A percentile compares a stretch with the other conserved stretches of the same genome.
These are phyloP conservation scores for Montifringilla adamsi DNA, from an alignment of 2,113 vertebrate species.

Conservation along the genomic window DNA sequence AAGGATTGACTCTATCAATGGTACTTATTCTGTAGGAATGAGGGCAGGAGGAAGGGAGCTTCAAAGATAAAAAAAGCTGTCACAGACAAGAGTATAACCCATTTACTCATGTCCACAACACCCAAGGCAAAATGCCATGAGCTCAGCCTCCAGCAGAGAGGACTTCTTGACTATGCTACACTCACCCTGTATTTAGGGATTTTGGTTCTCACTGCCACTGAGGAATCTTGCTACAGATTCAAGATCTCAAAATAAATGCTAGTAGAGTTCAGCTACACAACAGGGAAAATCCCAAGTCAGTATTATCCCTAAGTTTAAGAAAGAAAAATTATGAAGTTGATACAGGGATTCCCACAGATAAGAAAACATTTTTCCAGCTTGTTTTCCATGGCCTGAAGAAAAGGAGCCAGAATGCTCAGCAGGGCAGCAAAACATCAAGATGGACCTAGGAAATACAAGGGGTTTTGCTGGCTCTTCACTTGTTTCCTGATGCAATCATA, in stretches of 20 bases:
- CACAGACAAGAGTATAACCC: background rate
- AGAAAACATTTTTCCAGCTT: background rate
- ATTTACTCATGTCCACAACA: background rate
- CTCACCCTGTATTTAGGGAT: background rate
- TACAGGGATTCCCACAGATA: background rate
- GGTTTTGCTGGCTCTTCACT: background rate
- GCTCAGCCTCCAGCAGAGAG: background rate
- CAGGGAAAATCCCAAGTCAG: background rate
- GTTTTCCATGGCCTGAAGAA: background rate
- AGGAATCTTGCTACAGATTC: background rate
- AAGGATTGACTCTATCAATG: background rate
- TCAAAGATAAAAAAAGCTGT: background rate
- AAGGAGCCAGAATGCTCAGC: background rate
- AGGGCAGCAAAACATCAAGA: background rate
- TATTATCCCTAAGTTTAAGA: background rate
- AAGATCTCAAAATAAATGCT: background rate
- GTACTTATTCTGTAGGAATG: background rate
- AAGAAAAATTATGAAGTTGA: background rate
- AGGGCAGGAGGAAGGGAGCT: background rate
- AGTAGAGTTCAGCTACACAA: background rate
- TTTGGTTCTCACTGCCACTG: background rate
- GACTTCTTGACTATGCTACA: background rate
- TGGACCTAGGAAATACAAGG: background rate
- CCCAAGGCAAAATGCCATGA: background rate
- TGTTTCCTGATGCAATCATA: background rate